Conservation (phyloP, 2,113 vertebrate species). For the Ciconia boyciana region DNA sequence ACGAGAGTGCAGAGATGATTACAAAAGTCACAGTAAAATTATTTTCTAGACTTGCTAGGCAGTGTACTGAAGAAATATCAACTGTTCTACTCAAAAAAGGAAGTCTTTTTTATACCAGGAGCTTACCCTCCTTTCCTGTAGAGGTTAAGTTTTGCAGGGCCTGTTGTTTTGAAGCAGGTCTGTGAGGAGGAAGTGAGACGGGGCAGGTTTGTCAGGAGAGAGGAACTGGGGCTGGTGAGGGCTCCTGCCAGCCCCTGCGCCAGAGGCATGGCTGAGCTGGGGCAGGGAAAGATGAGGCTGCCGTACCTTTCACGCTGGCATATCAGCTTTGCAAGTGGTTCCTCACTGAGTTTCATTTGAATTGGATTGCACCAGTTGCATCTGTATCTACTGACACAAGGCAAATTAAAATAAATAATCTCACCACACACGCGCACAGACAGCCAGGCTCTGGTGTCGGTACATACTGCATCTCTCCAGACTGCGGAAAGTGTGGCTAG, state of each 20-base stretch:
- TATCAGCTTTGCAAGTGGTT: not conserved
- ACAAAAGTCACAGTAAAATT: not conserved
- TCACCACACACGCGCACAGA: fast-evolving
- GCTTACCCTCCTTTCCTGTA: not conserved
- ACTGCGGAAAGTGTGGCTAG: not conserved
- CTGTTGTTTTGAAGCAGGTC: not conserved
- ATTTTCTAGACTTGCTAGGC: not conserved
- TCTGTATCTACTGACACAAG: not conserved
- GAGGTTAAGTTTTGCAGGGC: not conserved
- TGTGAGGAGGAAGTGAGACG: not conserved
- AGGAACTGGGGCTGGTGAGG: not conserved
- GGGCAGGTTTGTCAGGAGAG: not conserved
- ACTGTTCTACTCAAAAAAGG: not conserved
- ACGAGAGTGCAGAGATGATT: not conserved
- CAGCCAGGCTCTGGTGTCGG: not conserved
- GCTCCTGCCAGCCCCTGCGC: not conserved
- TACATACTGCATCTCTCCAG: fast-evolving
- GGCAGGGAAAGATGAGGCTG: not conserved
- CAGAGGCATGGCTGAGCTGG: fast-evolving
- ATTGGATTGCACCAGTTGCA: not conserved
- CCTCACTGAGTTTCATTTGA: fast-evolving
- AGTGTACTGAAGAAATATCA: not conserved
- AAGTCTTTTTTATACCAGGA: not conserved
- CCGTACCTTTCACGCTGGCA: not conserved
- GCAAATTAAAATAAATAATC: not conserved